Conservation (phyloP, 2,113 vertebrate species). For the Odocoileus hemionus region DNA sequence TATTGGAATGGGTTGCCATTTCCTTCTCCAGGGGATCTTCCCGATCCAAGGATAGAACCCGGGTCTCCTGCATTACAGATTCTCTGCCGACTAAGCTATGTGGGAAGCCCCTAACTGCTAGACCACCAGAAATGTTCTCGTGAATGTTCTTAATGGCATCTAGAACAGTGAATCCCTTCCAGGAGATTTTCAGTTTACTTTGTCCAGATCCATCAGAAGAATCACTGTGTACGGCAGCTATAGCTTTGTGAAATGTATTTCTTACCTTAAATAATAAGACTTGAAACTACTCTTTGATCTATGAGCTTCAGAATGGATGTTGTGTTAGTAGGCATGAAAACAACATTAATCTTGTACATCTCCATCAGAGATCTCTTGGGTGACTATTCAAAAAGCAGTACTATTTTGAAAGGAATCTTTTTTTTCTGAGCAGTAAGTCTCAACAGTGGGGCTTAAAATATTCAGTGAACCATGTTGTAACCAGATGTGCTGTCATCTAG, state of each 20-base stretch:
- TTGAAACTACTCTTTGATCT: not conserved
- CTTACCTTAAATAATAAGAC: not conserved
- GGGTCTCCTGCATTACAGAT: not conserved
- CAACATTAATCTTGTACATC: not conserved
- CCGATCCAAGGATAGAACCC: not conserved
- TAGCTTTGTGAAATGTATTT: not conserved
- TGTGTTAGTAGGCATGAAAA: not conserved
- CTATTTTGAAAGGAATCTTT: not conserved
- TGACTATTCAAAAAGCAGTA: not conserved
- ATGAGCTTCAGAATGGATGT: not conserved
- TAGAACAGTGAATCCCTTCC: not conserved
- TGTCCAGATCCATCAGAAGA: not conserved
- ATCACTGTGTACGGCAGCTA: not conserved
- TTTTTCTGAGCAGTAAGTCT: not conserved
- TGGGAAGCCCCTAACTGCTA: not conserved
- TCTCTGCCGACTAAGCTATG: not conserved
- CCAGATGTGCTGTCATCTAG: not conserved
- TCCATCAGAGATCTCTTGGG: not conserved
- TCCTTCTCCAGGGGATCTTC: not conserved
- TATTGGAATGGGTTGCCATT: not conserved
- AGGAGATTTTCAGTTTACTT: not conserved
- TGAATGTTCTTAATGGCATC: not conserved
- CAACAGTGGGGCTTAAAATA: not conserved
- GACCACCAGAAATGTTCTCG: not conserved
- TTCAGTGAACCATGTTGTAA: not conserved